A percentile compares a stretch with the other conserved stretches of the same genome.
Conservation (phyloP, 2,888 invertebrate genomes). For the Clepsis dumicolana region DNA sequence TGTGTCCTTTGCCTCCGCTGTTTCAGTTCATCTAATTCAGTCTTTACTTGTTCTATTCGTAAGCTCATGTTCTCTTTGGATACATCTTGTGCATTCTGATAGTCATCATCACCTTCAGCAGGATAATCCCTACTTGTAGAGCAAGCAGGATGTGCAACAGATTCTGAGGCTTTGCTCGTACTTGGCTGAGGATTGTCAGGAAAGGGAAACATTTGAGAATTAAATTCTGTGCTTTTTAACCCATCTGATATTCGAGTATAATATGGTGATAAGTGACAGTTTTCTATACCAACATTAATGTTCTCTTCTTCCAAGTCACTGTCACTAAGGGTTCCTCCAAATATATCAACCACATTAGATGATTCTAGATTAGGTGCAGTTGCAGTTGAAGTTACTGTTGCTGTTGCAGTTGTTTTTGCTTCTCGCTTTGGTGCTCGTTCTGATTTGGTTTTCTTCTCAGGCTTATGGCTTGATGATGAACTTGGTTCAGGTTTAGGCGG, state of each 20-base stretch:
- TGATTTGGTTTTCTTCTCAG: slow-evolving; percentile 70
- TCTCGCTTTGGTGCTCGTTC: slow-evolving; percentile 54
- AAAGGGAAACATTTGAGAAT: slow-evolving; percentile 70
- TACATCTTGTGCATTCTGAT: slow-evolving; percentile 60
- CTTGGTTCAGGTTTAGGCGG: slow-evolving; percentile 67
- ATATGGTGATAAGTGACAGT: slow-evolving; percentile 91
- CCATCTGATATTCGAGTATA: slow-evolving; percentile 89
- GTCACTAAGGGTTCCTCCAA: slow-evolving; percentile 97
- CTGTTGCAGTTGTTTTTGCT: slow-evolving; percentile 48
- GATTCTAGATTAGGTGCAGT: slow-evolving; percentile 59
- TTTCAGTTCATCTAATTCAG: slow-evolving; percentile 91
- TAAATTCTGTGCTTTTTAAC: slow-evolving; percentile 71
- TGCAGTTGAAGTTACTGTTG: slow-evolving; percentile 46
- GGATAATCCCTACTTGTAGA: slow-evolving; percentile 59
- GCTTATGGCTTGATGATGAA: slow-evolving; percentile 54
- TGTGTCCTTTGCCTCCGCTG: slow-evolving; percentile 92
- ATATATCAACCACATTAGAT: slow-evolving; percentile 89
- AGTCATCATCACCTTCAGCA: slow-evolving; percentile 73
- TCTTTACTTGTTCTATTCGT: slow-evolving; percentile 90
- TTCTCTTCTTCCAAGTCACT: slow-evolving; percentile 93
- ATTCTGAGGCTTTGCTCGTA: slow-evolving; percentile 56
- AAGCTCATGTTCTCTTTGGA: slow-evolving; percentile 84
- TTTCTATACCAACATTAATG: slow-evolving; percentile 92
- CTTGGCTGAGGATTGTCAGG: slow-evolving; percentile 57
- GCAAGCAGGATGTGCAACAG: slow-evolving; percentile 53